Percentiles rank a stretch among this genome's conserved stretches.
phyloP scores from a whole-genome alignment of 2,797 vertebrate species.

The Yasuhikotakia modesta region DNA sequence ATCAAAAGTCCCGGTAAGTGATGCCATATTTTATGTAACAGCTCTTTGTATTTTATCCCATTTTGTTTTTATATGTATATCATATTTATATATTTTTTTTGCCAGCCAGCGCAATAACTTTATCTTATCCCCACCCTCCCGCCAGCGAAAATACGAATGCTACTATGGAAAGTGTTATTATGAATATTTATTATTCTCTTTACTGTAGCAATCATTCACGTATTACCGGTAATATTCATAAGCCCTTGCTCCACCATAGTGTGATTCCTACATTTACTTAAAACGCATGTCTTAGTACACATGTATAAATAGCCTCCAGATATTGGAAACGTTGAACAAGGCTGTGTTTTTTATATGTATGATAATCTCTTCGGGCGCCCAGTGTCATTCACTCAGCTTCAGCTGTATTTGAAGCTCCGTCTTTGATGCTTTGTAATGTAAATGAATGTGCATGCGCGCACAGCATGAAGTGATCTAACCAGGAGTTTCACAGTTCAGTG shows the following conservation, averaged over 20 bases:
- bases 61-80: background rate
- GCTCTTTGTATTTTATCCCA: background rate
- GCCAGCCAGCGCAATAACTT: too few relatives aligned
- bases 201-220: background rate
- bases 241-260: background rate
- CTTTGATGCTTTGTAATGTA: conserved; percentile 42
- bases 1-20: conserved; percentile 49
- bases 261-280: background rate
- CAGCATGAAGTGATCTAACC: too few relatives aligned
- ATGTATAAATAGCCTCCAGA: background rate
- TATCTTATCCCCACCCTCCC: too few relatives aligned
- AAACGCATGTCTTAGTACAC: background rate
- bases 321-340: background rate
- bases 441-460: conserved; percentile 1
- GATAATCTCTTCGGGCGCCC: background rate
- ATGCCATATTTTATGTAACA: background rate
- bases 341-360: background rate
- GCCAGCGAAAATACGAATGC: background rate
- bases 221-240: background rate
- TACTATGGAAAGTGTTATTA: background rate
- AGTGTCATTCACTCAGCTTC: too few relatives aligned
- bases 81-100: too few relatives aligned
- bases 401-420: background rate
- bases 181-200: background rate
- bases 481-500: background rate